Conservation (phyloP, 2,797 vertebrate species). For the Microctenopoma stevenorrisi region DNA sequence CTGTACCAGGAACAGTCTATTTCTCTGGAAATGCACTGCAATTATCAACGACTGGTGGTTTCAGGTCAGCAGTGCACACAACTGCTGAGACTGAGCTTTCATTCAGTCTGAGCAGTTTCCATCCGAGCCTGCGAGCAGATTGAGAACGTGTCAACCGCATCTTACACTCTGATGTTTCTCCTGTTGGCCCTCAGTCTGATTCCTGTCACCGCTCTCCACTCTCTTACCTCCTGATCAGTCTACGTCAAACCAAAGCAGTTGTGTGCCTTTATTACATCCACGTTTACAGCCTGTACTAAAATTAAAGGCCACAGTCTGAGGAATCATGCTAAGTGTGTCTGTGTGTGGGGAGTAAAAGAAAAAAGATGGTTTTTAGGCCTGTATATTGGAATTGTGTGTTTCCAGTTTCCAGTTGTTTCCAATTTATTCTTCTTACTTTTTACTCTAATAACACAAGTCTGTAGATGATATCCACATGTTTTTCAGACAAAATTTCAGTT, state of each 20-base stretch:
- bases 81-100: conserved; percentile 17
- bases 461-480: no score
- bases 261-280: conserved; percentile 42
- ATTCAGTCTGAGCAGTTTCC: neutral
- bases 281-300: conserved; percentile 54
- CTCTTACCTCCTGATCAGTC: conserved; percentile 1
- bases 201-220: neutral
- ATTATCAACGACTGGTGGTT: conserved; percentile 69
- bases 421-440: no score
- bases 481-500: no score
- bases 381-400: no score
- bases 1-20: conserved; percentile 64
- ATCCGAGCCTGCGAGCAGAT: neutral
- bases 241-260: neutral
- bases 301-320: conserved; percentile 51
- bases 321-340: conserved; percentile 10
- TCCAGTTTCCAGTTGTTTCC: no score
- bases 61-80: conserved; percentile 50
- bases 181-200: conserved; percentile 8
- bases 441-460: no score
- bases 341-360: neutral
- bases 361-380: no score
- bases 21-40: conserved; percentile 52
- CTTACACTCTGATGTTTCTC: conserved; percentile 36
- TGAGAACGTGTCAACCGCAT: conserved; percentile 1